These are phyloP conservation scores for Sapajus apella DNA, from an alignment of 2,113 vertebrate genomes.

Conservation along the genomic window DNA sequence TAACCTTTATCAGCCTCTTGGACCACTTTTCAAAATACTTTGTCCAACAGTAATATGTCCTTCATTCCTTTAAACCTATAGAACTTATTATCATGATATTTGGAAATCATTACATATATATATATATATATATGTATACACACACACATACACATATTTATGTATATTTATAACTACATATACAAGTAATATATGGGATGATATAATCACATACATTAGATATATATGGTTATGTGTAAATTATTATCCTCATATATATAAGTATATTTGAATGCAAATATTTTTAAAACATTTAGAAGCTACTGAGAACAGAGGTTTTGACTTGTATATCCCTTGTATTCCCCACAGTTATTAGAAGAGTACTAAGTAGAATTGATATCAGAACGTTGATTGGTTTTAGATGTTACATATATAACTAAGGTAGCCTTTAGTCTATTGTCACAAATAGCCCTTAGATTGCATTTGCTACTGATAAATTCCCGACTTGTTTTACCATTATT, in stretches of 20 bases:
- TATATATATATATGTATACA: fast-evolving
- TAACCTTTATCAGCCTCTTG: neutral
- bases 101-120: neutral
- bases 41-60: neutral
- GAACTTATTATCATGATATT: neutral
- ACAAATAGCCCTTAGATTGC: neutral
- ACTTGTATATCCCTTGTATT: neutral
- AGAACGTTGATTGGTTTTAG: neutral
- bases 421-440: neutral
- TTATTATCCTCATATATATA: neutral
- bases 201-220: neutral
- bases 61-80: neutral
- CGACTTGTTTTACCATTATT: neutral
- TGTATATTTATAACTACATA: neutral
- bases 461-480: neutral
- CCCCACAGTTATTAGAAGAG: neutral
- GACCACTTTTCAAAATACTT: neutral
- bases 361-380: neutral
- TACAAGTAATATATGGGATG: neutral
- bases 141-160: neutral
- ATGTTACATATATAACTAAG: neutral
- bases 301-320: neutral
- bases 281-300: neutral
- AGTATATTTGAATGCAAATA: neutral
- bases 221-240: neutral